Evolutionary conservation across 2,113 vertebrate genomes (phyloP).

Genomic region (Micronisus gabar): DNA sequence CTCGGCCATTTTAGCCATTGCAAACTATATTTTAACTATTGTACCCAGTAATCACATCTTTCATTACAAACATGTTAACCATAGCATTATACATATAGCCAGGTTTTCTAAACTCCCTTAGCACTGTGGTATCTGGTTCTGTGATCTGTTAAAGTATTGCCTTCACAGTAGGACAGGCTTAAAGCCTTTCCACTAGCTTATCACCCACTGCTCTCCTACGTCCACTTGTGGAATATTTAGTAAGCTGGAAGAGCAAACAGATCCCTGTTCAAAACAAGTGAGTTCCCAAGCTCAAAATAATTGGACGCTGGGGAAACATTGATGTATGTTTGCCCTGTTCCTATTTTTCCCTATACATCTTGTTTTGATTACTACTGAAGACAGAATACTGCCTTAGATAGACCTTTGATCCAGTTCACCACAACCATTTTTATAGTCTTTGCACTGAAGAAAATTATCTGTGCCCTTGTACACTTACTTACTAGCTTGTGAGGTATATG

Average conservation of each 20-base stretch:
- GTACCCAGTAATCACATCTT: background rate
- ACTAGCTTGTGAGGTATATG: background rate
- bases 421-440: background rate
- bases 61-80: background rate
- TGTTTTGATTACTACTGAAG: background rate
- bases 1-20: background rate
- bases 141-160: background rate
- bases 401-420: background rate
- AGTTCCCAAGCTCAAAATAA: background rate
- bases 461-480: background rate
- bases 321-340: background rate
- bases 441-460: background rate
- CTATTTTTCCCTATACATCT: background rate
- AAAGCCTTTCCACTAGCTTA: background rate
- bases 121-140: background rate
- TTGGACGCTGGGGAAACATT: background rate
- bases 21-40: background rate
- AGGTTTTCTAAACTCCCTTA: background rate
- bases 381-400: background rate
- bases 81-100: background rate
- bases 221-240: background rate
- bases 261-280: background rate
- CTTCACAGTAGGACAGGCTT: background rate
- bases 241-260: background rate
- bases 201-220: background rate